phyloP scores from a whole-genome alignment of 2,797 vertebrate species.

The Kryptopterus vitreolus region DNA sequence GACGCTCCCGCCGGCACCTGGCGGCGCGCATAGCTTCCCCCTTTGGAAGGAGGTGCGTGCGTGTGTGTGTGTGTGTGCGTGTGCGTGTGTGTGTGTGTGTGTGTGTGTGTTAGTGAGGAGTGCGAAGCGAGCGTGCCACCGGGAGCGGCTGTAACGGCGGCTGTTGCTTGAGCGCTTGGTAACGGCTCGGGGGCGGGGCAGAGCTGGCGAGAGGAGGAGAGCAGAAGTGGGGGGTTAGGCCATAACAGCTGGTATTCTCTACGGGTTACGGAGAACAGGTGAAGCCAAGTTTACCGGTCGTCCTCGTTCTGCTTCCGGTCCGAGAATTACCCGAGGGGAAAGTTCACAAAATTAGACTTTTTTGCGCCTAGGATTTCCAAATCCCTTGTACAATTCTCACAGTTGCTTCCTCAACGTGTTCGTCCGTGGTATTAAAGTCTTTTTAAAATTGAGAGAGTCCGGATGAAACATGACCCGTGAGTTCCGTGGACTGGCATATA shows the following conservation, averaged over 20 bases:
- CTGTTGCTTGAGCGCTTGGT: constrained; percentile 50
- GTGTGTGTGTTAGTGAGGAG: constrained; percentile 48
- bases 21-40: constrained; percentile 69
- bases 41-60: constrained; percentile 59
- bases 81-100: not conserved
- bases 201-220: constrained; percentile 59
- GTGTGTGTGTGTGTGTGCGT: constrained; percentile 50
- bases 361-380: constrained; percentile 1
- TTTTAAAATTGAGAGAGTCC: constrained; percentile 29
- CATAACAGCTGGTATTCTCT: constrained; percentile 67
- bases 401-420: constrained; percentile 15
- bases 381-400: not conserved
- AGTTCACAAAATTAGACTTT: constrained; percentile 8
- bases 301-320: constrained; percentile 32
- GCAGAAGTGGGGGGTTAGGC: constrained; percentile 57
- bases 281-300: constrained; percentile 69
- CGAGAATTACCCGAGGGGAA: not conserved
- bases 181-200: constrained; percentile 59
- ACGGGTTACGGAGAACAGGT: constrained; percentile 71
- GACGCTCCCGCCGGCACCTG: constrained; percentile 73
- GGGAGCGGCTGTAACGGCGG: constrained; percentile 69
- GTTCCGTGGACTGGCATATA: not conserved
- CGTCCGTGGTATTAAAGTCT: not conserved
- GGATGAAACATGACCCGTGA: constrained; percentile 33
- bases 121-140: constrained; percentile 65